Conservation (phyloP, 2,888 invertebrate species). For the Plebejus argus region DNA sequence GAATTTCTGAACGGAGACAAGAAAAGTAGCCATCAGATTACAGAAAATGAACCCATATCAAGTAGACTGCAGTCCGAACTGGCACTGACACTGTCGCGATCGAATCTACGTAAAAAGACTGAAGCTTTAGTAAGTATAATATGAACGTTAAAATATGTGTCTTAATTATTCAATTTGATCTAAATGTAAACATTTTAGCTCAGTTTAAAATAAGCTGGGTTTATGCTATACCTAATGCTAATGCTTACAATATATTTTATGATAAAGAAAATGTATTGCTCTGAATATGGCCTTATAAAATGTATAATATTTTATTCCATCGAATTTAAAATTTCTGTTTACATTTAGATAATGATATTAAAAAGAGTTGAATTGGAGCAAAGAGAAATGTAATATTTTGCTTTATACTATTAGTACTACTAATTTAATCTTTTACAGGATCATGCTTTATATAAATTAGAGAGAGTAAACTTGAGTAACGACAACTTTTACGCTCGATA, state of each 20-base stretch:
- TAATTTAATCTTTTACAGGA: slow-evolving; percentile 62
- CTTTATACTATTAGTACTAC: slow-evolving; percentile 34
- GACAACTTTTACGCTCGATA: slow-evolving; percentile 75
- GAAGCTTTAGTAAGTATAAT: slow-evolving; percentile 80
- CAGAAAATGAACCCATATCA: slow-evolving; percentile 78
- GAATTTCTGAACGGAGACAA: slow-evolving; percentile 83
- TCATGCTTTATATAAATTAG: slow-evolving; percentile 49
- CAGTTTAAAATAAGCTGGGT: neutral
- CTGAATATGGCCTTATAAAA: too few relatives aligned
- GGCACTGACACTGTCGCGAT: slow-evolving; percentile 87
- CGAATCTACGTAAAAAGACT: slow-evolving; percentile 87
- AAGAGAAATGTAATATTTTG: neutral
- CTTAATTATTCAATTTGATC: neutral
- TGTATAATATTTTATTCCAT: too few relatives aligned
- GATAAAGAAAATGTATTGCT: too few relatives aligned
- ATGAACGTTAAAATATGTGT: neutral
- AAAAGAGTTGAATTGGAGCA: neutral
- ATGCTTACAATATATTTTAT: too few relatives aligned
- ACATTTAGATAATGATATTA: neutral
- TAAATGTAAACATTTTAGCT: neutral
- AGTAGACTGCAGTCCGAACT: slow-evolving; percentile 87
- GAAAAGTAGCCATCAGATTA: slow-evolving; percentile 59
- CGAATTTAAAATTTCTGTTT: neutral
- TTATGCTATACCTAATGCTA: neutral
- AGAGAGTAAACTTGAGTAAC: slow-evolving; percentile 55